Evolutionary conservation across 37 sponge, comb jelly and placozoan species (phyloP).

Genomic region (Bolinopsis microptera): DNA sequence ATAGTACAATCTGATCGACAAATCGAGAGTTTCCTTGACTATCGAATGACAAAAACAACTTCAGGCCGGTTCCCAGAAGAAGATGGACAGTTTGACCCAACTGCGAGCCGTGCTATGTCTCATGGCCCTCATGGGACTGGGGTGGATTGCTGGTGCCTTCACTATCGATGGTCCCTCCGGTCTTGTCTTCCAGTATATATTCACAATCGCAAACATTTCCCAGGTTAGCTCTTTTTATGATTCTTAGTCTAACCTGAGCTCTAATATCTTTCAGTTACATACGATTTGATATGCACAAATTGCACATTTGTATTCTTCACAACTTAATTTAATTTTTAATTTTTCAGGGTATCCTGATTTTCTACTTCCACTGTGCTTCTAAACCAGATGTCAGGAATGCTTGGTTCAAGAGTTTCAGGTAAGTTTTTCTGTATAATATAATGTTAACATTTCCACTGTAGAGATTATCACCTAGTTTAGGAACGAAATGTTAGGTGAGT

Average conservation of each 20-base stretch:
- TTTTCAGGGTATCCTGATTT: constrained; percentile 34
- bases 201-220: constrained; percentile 27
- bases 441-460: too few relatives aligned
- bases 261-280: too few relatives aligned
- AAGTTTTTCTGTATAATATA: too few relatives aligned
- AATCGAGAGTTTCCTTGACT: too few relatives aligned
- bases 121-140: constrained; percentile 51
- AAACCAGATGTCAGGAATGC: constrained; percentile 47
- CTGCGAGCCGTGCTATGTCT: constrained; percentile 39
- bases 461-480: too few relatives aligned
- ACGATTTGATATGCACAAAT: too few relatives aligned
- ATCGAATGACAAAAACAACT: too few relatives aligned
- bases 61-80: not conserved
- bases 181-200: constrained; percentile 46
- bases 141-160: constrained; percentile 16
- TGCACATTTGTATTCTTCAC: too few relatives aligned
- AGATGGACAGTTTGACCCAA: constrained; percentile 31
- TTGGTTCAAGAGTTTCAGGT: constrained; percentile 48
- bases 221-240: constrained; percentile 19
- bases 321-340: too few relatives aligned
- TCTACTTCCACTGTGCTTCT: constrained; percentile 49
- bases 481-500: too few relatives aligned
- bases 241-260: too few relatives aligned
- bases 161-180: not conserved
- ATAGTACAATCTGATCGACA: too few relatives aligned